Evolutionary conservation across 2,797 vertebrate genomes (phyloP).

Genomic region (Parauchenoglanis ngamensis): DNA sequence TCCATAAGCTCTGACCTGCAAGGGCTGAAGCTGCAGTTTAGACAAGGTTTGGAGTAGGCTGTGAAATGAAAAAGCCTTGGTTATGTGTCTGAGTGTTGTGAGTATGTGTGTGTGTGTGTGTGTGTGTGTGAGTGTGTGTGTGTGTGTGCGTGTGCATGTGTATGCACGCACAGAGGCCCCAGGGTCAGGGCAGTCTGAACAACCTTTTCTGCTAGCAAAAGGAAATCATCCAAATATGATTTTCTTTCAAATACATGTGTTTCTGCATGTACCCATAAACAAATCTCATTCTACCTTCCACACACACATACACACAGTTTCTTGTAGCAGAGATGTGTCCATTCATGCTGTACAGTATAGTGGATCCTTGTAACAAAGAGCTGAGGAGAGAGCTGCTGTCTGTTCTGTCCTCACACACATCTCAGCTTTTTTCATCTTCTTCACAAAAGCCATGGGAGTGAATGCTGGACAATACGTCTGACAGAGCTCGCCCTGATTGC

Average conservation of each 20-base stretch:
- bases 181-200: constrained; percentile 40
- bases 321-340: constrained; percentile 63
- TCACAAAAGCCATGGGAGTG: constrained; percentile 48
- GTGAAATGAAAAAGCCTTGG: constrained; percentile 45
- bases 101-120: neutral
- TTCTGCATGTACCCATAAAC: neutral
- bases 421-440: constrained; percentile 48
- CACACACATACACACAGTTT: constrained; percentile 10
- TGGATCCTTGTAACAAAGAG: constrained; percentile 59
- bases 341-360: constrained; percentile 68
- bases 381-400: constrained; percentile 42
- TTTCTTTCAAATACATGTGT: constrained; percentile 15
- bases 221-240: constrained; percentile 41
- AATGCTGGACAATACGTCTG: constrained; percentile 49
- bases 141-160: neutral
- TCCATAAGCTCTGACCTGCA: constrained; percentile 58
- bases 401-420: constrained; percentile 50
- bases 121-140: neutral
- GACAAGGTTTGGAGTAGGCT: constrained; percentile 28
- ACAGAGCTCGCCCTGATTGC: constrained; percentile 55
- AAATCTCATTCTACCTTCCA: neutral
- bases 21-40: constrained; percentile 44
- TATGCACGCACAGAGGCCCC: neutral
- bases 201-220: constrained; percentile 26
- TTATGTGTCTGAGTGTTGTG: neutral